Evolutionary conservation across 1,140 invertebrate genomes (phyloP).

Genomic region (Epicauta chinensis): DNA sequence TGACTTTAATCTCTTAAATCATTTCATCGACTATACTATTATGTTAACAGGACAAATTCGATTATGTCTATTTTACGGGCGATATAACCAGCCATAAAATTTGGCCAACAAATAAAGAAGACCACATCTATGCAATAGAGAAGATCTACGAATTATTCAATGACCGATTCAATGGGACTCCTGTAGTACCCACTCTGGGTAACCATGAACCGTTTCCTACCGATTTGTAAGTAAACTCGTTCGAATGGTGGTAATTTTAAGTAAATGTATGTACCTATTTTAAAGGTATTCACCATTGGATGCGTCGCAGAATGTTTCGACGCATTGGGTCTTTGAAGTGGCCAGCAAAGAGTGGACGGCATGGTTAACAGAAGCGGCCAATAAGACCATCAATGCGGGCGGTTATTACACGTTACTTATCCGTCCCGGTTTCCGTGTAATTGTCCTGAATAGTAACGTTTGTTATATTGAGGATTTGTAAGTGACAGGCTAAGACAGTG

Average conservation of each 20-base stretch:
- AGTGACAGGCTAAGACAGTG: too few relatives aligned
- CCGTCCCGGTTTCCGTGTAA: constrained; percentile 59
- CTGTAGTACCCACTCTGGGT: constrained; percentile 68
- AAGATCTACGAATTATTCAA: constrained; percentile 53
- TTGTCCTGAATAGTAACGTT: constrained; percentile 68
- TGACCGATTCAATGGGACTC: constrained; percentile 55
- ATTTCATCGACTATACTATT: too few relatives aligned
- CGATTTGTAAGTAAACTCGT: constrained; percentile 59
- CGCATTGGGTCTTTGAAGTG: constrained; percentile 63
- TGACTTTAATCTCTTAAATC: too few relatives aligned
- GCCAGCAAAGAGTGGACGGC: constrained; percentile 56
- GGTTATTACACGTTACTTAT: constrained; percentile 65
- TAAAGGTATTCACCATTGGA: constrained; percentile 18
- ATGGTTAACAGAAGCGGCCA: constrained; percentile 58
- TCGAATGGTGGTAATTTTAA: not conserved
- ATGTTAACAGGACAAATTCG: constrained; percentile 52
- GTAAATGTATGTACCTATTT: not conserved
- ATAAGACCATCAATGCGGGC: constrained; percentile 54
- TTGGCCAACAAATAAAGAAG: constrained; percentile 67
- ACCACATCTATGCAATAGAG: constrained; percentile 57
- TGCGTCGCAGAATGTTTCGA: constrained; percentile 45
- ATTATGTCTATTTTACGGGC: constrained; percentile 77
- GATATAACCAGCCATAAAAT: constrained; percentile 78
- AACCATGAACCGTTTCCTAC: constrained; percentile 86
- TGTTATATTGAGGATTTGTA: constrained; percentile 69